These are phyloP conservation scores for Bolinopsis microptera DNA, from an alignment of 37 sponge, comb jelly and placozoan species.

Conservation along the genomic window DNA sequence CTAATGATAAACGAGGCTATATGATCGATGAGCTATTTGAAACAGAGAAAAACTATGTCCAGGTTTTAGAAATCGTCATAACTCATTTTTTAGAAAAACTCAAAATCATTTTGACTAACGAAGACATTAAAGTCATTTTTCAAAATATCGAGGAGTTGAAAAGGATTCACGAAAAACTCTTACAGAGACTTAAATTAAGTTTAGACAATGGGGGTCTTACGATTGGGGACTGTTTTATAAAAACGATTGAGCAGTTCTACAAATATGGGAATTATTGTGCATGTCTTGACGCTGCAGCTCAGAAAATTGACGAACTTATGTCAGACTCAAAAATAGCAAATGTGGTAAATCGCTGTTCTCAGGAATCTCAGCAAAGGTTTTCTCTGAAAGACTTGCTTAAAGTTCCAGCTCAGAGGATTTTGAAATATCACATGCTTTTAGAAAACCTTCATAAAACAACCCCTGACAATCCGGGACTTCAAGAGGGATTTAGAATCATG, in stretches of 20 bases:
- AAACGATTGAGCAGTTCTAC: slow-evolving; percentile 16
- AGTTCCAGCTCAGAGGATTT: slow-evolving; percentile 58
- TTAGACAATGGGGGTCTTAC: slow-evolving; percentile 25
- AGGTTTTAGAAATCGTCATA: slow-evolving; percentile 37
- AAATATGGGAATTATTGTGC: slow-evolving; percentile 60
- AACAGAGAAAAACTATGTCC: slow-evolving; percentile 56
- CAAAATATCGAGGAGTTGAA: slow-evolving; percentile 58
- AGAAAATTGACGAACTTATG: slow-evolving; percentile 50
- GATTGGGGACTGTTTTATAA: slow-evolving; percentile 35
- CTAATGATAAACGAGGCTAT: slow-evolving; percentile 38
- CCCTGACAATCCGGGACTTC: neutral
- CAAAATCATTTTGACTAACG: neutral
- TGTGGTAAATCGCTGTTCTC: neutral
- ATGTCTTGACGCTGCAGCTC: neutral
- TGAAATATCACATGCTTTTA: slow-evolving; percentile 41
- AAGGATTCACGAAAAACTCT: slow-evolving; percentile 16
- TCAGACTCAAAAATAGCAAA: slow-evolving; percentile 12
- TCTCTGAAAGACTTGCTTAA: slow-evolving; percentile 47
- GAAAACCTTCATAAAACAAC: neutral
- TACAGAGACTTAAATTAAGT: slow-evolving; percentile 10
- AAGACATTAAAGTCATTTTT: slow-evolving; percentile 24
- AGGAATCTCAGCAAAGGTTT: slow-evolving; percentile 27
- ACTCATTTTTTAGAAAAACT: slow-evolving; percentile 39
- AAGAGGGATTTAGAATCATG: slow-evolving; percentile 51
- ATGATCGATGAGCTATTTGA: slow-evolving; percentile 55